A percentile compares a stretch with the other conserved stretches of the same genome.
Conservation (phyloP, 2,113 vertebrate species). For the Dasyurus viverrinus region DNA sequence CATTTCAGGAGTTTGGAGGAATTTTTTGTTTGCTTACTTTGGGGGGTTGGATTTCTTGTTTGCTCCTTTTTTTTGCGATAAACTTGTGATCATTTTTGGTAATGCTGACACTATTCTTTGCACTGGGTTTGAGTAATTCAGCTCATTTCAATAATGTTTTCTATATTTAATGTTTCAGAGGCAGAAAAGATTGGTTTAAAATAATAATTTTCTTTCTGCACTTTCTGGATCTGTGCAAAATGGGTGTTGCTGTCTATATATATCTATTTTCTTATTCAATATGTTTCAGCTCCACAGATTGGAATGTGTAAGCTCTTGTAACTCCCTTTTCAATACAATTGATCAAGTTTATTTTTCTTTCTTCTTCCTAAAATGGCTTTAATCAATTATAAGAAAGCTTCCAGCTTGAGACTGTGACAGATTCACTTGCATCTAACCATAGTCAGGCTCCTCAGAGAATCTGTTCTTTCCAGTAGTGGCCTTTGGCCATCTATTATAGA, state of each 20-base stretch:
- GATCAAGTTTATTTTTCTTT: slow-evolving; percentile 1
- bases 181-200: slow-evolving; percentile 74
- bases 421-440: background rate
- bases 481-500: background rate
- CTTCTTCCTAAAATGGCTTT: background rate
- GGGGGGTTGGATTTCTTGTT: background rate
- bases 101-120: slow-evolving; percentile 65
- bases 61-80: slow-evolving; percentile 26
- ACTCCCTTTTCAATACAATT: background rate
- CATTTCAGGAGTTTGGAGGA: background rate
- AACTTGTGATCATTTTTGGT: slow-evolving; percentile 68
- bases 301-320: slow-evolving; percentile 32
- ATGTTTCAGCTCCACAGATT: slow-evolving; percentile 26
- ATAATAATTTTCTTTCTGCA: slow-evolving; percentile 77
- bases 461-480: background rate
- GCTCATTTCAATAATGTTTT: slow-evolving; percentile 72
- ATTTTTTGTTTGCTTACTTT: background rate
- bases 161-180: slow-evolving; percentile 79
- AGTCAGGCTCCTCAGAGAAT: background rate
- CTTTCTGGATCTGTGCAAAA: slow-evolving; percentile 53
- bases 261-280: slow-evolving; percentile 36
- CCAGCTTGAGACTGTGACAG: background rate
- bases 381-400: background rate
- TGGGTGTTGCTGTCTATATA: slow-evolving; percentile 48
- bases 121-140: slow-evolving; percentile 75